Base-by-base conservation (phyloP, 2,797 vertebrate genomes). In the Thamnophis elegans region DNA sequence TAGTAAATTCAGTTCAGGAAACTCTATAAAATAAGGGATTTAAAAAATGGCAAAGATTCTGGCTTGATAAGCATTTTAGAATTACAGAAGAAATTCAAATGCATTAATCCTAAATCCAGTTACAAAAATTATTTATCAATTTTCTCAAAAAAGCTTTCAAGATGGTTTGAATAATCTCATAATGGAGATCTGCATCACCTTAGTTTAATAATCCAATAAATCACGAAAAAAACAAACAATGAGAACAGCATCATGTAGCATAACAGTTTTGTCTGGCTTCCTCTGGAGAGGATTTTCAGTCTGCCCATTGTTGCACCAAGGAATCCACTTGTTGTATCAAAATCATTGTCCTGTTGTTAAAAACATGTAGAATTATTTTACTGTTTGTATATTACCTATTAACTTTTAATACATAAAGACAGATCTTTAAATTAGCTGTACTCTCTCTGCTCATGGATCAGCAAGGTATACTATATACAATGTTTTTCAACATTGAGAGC, bases 241-340 rank as follows among this genome's bases (percentile, higher is more conserved):
- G 98, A 98, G 95, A 99, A 99, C 32, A 99, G 98, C 96, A 99
- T 98, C 99, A 99, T 98, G 96, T 99, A 99, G 97, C 98, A 99
- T 91, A 99, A 94, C 14, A 99, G 96, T 94, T 98, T 99, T 90
- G 99, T 98, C 96, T 99, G 99, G 96, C 99, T 99, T 95, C 99
- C 99, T 97, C 98, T 98, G 95, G 99, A 99, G 73, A 99, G 97
- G 47, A 96, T 96, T 97, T 99, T 99, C 91, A 99, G 97, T 97
- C 98, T 98, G 96, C 98, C 98, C 91, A 99, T 98, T 36, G 99
- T 99, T 91, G 98, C 98, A 58, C 99, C 99, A 1, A 99, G 97
- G 95, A 99, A 96, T 93, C 99, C 99, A 47, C 98, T 98, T 0
- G 99, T 98, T 5, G 99, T 99, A 95, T 99, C 99, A 96, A 99